phyloP scores from a whole-genome alignment of 1,140 invertebrate genomes.

The Drosophila burlai region DNA sequence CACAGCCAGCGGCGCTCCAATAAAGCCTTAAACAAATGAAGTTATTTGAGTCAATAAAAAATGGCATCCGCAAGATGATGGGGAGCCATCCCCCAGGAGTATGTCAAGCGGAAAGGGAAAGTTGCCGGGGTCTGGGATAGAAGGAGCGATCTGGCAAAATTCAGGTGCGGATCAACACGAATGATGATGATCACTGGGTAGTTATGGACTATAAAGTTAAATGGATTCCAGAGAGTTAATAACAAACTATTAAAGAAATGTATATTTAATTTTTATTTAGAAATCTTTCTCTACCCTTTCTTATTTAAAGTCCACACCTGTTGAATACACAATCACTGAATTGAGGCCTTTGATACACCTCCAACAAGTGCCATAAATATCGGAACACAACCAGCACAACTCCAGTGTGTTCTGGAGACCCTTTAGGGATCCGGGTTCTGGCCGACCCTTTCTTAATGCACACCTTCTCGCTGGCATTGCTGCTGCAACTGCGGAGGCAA shows the following conservation, averaged over 20 bases:
- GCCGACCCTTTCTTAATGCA: slow-evolving; percentile 66
- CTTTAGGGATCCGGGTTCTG: slow-evolving; percentile 8
- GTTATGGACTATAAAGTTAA: not conserved
- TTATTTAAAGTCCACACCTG: slow-evolving; percentile 22
- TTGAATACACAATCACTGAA: not conserved
- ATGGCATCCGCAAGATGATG: slow-evolving; percentile 50
- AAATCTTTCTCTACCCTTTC: not conserved
- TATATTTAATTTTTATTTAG: not conserved
- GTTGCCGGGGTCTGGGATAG: slow-evolving; percentile 18
- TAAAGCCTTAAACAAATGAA: slow-evolving; percentile 81
- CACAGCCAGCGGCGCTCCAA: slow-evolving; percentile 57
- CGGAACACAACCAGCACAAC: slow-evolving; percentile 27
- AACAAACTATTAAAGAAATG: not conserved
- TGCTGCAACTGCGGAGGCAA: slow-evolving; percentile 48
- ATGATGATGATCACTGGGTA: not conserved
- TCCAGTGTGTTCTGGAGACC: slow-evolving; percentile 22
- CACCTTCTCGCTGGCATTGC: slow-evolving; percentile 45
- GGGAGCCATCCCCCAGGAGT: slow-evolving; percentile 42
- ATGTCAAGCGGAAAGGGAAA: slow-evolving; percentile 72
- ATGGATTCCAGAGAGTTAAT: not conserved
- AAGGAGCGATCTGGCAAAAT: not conserved
- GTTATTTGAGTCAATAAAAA: slow-evolving; percentile 80
- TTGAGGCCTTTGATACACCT: slow-evolving; percentile 20
- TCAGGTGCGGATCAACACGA: slow-evolving; percentile 16
- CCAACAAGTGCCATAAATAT: slow-evolving; percentile 76